Base-by-base conservation (phyloP, 2,113 vertebrate genomes). In the Petaurus breviceps region DNA sequence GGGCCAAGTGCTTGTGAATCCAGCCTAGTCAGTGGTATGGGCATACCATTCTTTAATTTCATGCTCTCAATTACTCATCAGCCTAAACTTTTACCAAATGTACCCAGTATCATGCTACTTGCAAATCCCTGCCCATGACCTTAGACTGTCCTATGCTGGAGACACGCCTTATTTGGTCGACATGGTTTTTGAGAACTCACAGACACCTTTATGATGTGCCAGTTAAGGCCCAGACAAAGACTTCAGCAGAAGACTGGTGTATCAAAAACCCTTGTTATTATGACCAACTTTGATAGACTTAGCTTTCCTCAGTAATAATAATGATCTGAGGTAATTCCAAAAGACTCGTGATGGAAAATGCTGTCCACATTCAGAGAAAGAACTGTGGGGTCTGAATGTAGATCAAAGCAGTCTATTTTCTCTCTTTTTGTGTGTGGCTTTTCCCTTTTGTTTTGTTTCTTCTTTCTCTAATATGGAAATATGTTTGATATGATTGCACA, bases 21-120 rank as follows among this genome's bases (percentile, higher is more conserved):
- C 92, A 19, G 93, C 90, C 91, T 90, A 92, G 12, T 94, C 37
- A 55, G 37, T 84, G 93, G 53, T 95, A 95, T 96, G 47, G 92
- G 94, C 53, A 94, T 89, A 51, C 54, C 22, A 95, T 22, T 7
- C 93, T 84, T 84, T 7, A 84, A 84, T 43, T 43, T 43, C n/a
- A 84, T 43, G 46, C 23, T 95, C 92, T n/a, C 11, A 95, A 94
- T 95, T 57, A 54, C 84, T 97, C 91, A 49, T 77, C 90, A 93
- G n/a, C 90, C 51, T 96, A 68, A 90, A 84, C 6, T 84, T 84
- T 43, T 84, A 19, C 37, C 37, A n/a, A 22, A 84, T 84, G 19
- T 84, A 16, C 68, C 16, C 43, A 8, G 43, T 84, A 84, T 43
- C 1, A 19, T n/a, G 19, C n/a, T 84, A 7, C 6, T 16, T 84